Evolutionary conservation across 2,888 invertebrate species (phyloP).

Genomic region (Drosophila basisetae): DNA sequence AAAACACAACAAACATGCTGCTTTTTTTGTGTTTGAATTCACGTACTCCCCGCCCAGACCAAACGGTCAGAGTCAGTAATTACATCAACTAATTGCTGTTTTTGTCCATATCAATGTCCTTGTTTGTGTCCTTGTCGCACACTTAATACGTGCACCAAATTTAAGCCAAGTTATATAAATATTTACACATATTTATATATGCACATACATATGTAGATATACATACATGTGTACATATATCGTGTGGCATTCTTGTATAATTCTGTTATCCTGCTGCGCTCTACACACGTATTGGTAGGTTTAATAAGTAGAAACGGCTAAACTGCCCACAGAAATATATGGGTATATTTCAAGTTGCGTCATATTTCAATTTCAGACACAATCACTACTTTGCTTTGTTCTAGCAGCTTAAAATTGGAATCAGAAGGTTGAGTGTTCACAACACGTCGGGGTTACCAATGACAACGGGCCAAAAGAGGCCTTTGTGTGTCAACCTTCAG

Average conservation of each 20-base stretch:
- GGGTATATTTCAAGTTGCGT: background rate
- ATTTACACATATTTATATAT: background rate
- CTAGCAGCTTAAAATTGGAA: background rate
- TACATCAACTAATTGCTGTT: conserved; percentile 64
- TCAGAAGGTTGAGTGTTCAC: too few relatives aligned
- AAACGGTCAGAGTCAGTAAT: conserved; percentile 39
- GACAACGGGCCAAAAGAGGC: too few relatives aligned
- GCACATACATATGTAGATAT: too few relatives aligned
- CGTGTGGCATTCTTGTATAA: background rate
- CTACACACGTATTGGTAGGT: background rate
- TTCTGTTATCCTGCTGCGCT: background rate
- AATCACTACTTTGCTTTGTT: background rate
- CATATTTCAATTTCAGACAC: background rate
- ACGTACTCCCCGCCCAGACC: background rate
- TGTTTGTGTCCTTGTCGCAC: conserved; percentile 27
- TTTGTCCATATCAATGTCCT: conserved; percentile 29
- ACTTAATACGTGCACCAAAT: conserved; percentile 25
- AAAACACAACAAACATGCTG: conserved; percentile 3
- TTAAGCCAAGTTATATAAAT: background rate
- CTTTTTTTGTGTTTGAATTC: conserved; percentile 6
- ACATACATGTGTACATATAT: background rate
- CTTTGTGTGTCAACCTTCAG: too few relatives aligned
- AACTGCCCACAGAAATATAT: background rate
- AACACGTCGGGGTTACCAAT: too few relatives aligned
- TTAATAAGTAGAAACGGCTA: background rate